Percentiles rank a stretch among this genome's conserved stretches.
These are phyloP conservation scores for Harpagus bidentatus DNA, from an alignment of 2,113 vertebrate species.

Conservation along the genomic window DNA sequence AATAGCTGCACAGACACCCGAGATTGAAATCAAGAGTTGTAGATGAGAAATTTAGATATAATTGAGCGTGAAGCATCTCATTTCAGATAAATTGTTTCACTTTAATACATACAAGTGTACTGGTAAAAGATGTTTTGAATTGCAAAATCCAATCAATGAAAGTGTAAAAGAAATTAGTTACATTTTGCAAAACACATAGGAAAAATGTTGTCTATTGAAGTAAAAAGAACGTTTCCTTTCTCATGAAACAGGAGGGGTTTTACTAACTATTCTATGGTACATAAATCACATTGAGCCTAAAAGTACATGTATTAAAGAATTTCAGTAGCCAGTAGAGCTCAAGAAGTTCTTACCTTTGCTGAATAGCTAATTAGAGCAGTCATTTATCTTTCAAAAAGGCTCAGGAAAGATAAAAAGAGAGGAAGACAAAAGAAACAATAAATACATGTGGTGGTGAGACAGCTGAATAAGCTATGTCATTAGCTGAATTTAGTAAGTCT, in stretches of 20 bases:
- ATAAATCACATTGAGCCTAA: slow-evolving; percentile 42
- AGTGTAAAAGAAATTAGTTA: slow-evolving; percentile 65
- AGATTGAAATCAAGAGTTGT: slow-evolving; percentile 64
- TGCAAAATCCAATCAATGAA: slow-evolving; percentile 63
- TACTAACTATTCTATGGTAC: slow-evolving; percentile 18
- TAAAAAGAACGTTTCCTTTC: slow-evolving; percentile 22
- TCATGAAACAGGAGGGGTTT: not conserved
- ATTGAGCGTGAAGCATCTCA: slow-evolving; percentile 64
- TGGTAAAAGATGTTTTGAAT: slow-evolving; percentile 59
- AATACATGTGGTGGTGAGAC: not conserved
- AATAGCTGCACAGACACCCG: slow-evolving; percentile 27
- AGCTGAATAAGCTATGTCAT: not conserved
- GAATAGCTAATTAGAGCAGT: slow-evolving; percentile 10
- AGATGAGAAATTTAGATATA: slow-evolving; percentile 65
- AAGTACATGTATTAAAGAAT: slow-evolving; percentile 4
- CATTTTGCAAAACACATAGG: slow-evolving; percentile 55
- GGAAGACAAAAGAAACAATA: not conserved
- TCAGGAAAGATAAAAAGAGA: not conserved
- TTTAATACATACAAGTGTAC: slow-evolving; percentile 51
- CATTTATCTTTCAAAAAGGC: slow-evolving; percentile 14
- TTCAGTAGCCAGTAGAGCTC: slow-evolving; percentile 6
- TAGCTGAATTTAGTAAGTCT: not conserved
- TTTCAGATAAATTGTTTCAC: slow-evolving; percentile 60
- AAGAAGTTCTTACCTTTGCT: slow-evolving; percentile 4
- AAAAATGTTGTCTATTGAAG: slow-evolving; percentile 37